Percentiles rank a stretch among this genome's conserved stretches.
Evolutionary conservation across 2,797 vertebrate species (phyloP).

Genomic region (Acridotheres tristis): DNA sequence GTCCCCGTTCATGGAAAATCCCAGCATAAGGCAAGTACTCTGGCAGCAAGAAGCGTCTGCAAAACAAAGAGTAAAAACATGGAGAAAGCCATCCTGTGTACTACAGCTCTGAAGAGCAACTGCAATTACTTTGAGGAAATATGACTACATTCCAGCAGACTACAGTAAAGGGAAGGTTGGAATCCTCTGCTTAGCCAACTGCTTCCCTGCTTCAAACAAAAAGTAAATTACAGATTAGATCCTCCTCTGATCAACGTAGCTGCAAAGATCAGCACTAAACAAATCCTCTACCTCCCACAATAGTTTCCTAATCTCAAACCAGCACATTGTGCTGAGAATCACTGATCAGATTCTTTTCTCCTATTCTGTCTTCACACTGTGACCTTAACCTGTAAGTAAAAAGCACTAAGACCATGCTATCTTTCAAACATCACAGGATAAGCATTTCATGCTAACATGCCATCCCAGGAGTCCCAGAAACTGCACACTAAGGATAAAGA

Average conservation of each 20-base stretch:
- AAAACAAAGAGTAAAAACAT: constrained; percentile 39
- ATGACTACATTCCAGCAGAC: not conserved
- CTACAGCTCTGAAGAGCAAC: not conserved
- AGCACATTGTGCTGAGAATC: not conserved
- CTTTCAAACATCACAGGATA: not conserved
- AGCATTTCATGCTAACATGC: not conserved
- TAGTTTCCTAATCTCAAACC: not conserved
- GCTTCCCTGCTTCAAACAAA: not conserved
- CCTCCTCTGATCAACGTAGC: not conserved
- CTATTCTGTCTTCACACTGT: not conserved
- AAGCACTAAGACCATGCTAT: not conserved
- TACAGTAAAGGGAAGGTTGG: not conserved
- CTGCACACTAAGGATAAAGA: not conserved
- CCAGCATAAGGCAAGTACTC: constrained; percentile 98
- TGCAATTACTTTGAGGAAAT: not conserved
- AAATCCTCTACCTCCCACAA: not conserved
- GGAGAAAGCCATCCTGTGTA: not conserved
- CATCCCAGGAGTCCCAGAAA: not conserved
- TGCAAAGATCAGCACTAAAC: not conserved
- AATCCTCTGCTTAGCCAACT: not conserved
- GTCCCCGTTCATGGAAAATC: constrained; percentile 97
- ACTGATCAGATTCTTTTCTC: not conserved
- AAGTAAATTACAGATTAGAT: not conserved
- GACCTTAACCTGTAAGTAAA: not conserved
- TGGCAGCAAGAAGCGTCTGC: constrained; percentile 93